phyloP scores from a whole-genome alignment of 1,140 invertebrate species.

The Drosophila ambigua region DNA sequence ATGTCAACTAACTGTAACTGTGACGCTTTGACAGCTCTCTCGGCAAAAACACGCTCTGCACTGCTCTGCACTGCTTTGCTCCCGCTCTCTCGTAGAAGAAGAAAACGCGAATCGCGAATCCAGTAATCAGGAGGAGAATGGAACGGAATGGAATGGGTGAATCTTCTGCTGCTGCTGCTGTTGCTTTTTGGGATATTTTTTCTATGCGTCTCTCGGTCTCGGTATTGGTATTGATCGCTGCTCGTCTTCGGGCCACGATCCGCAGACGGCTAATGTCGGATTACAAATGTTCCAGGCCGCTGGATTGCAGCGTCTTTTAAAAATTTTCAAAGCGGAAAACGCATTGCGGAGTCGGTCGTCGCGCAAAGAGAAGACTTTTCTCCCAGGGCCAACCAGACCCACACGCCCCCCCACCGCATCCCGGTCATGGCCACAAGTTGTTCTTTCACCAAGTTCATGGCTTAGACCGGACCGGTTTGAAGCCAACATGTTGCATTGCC shows the following conservation, averaged over 20 bases:
- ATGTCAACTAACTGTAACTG: slow-evolving; percentile 83
- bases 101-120: slow-evolving; percentile 37
- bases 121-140: slow-evolving; percentile 31
- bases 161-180: slow-evolving; percentile 10
- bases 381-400: slow-evolving; percentile 29
- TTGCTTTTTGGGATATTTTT: slow-evolving; percentile 13
- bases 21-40: slow-evolving; percentile 27
- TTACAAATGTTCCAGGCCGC: slow-evolving; percentile 81
- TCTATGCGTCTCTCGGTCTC: neutral
- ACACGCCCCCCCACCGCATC: slow-evolving; percentile 23
- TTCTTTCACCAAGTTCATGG: slow-evolving; percentile 65
- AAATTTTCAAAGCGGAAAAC: slow-evolving; percentile 79
- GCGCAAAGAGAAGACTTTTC: slow-evolving; percentile 29
- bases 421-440: slow-evolving; percentile 1
- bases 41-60: slow-evolving; percentile 27
- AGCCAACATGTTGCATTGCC: slow-evolving; percentile 53
- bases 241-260: slow-evolving; percentile 46
- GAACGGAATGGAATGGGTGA: neutral
- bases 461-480: slow-evolving; percentile 54
- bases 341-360: neutral
- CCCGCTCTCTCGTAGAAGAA: neutral
- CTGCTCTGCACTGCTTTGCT: too few relatives aligned
- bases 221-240: slow-evolving; percentile 5
- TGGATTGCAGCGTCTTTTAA: slow-evolving; percentile 83
- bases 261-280: slow-evolving; percentile 78